Base-by-base conservation (phyloP, 2,888 invertebrate species). In the Diaphora mendica region DNA sequence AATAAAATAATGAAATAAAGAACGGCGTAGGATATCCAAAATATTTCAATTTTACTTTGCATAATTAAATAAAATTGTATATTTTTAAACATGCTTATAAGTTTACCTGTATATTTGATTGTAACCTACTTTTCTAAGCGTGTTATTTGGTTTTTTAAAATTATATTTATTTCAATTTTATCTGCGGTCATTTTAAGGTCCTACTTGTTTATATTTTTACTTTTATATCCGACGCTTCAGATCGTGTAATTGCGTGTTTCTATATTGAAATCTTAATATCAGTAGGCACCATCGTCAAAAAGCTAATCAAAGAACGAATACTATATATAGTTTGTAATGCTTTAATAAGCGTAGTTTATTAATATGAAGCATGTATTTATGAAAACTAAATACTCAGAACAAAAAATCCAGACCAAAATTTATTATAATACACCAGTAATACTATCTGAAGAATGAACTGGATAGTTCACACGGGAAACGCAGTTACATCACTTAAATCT, bases 271-370 rank as follows among this genome's bases (percentile, higher is more conserved):
- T 66, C 73, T 74, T 76, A 35, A 48, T 64, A 68, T 68, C 64
- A 72, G 64, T 64, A 64, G 77, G 73, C 72, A 30, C 42, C 64
- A 62, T 62, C 55, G 66, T 68, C 75, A 78, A 77, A 82, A 77
- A 75, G 68, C 33, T 82, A 80, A 69, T 79, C 67, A 77, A 78
- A 64, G 74, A 68, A 75, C n/a, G 71, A 74, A 67, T 67, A 33
- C 48, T 69, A 67, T 77, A 77, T 78, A 71, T 68, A 69, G 69
- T 74, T n/a, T n/a, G n/a, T n/a, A n/a, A n/a, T n/a, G n/a, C n/a
- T n/a, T n/a, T 79, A 74, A 79, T 77, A 66, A 76, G 71, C 35
- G 66, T 72, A 69, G 33, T 67, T 76, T 74, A 79, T 74, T 75
- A 74, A 15, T 68, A 30, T 65, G 55, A 30, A 64, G 68, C 55